Evolutionary conservation across 2,888 invertebrate species (phyloP), one percentile per base, ranked within the genome.

Genomic region (Minunthozetes semirufus): DNA sequence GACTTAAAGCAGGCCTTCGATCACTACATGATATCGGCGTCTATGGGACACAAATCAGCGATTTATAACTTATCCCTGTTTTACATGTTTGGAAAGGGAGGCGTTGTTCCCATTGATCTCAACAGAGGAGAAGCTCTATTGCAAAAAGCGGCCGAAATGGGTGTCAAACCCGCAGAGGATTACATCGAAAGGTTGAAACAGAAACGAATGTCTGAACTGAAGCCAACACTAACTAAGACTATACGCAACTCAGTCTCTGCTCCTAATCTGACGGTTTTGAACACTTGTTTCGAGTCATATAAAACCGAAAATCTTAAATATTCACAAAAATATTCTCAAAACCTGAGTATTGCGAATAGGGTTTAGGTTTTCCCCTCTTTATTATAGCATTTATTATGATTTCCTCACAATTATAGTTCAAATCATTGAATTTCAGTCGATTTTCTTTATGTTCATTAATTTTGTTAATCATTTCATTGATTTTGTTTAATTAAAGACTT

Each of bases 21-120:
- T 29, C 72, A 71, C 19, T 75, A 75, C 46, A 33, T 66, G 11
- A 27, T 72, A 15, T 72, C 75, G 15, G 75, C 75, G 2, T 63
- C 46, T 5, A 66, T 73, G 50, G 75, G 75, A 13, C 75, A 75
- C 38, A 42, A 50, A 19, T 6, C 25, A 1, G 75, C 75, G 8
- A 72, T 66, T 48, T 75, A 75, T 50, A 75, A 75, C 72, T 38
- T 75, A 22, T 63, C 75, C 8, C 56, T 75, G 11, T 72, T 73
- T 25, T 75, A 75, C 46, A 53, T 75, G 50, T 75, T 72, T 29
- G 75, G 75, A 61, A 75, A 75, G 53, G 66, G 72, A 27, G 63
- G 22, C 11, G 48, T 75, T 22, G n/a, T 59, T 42, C 9, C 9
- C 9, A 50, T 56, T 1, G 61, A 75, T 19, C 17, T 19, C 11